Conservation (phyloP, 1,140 invertebrate genomes). For the Drosophila ogumai region DNA sequence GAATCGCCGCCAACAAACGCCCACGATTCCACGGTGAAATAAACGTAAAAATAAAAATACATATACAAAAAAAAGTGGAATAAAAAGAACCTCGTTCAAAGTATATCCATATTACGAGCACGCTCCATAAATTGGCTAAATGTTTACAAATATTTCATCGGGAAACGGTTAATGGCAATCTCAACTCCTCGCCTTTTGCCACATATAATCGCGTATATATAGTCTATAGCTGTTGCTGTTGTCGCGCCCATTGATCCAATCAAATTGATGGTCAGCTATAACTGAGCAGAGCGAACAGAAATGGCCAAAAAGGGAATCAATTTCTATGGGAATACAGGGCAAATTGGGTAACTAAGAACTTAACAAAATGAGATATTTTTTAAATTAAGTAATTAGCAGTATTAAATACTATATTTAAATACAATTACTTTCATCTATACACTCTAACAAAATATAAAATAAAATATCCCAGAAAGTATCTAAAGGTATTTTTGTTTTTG, state of each 20-base stretch:
- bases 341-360: background rate
- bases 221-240: slow-evolving; percentile 55
- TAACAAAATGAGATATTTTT: background rate
- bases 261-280: slow-evolving; percentile 77
- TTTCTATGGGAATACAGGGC: slow-evolving; percentile 64
- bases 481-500: background rate
- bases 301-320: slow-evolving; percentile 48
- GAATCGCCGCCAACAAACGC: slow-evolving; percentile 52
- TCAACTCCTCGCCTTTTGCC: slow-evolving; percentile 2
- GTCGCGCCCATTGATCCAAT: slow-evolving; percentile 77
- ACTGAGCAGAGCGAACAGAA: slow-evolving; percentile 53
- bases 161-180: slow-evolving; percentile 39
- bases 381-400: fast-evolving
- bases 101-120: slow-evolving; percentile 57
- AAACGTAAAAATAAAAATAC: background rate
- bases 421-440: background rate
- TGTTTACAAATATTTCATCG: slow-evolving; percentile 81
- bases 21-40: slow-evolving; percentile 24
- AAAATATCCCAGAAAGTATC: too few relatives aligned
- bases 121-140: slow-evolving; percentile 78
- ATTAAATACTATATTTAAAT: background rate
- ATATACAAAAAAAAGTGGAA: slow-evolving; percentile 3
- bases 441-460: background rate
- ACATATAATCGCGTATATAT: slow-evolving; percentile 31
- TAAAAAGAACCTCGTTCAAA: slow-evolving; percentile 28